These are phyloP conservation scores for Amphimedon queenslandica DNA, from an alignment of 37 sponge, comb jelly and placozoan genomes.

Conservation along the genomic window DNA sequence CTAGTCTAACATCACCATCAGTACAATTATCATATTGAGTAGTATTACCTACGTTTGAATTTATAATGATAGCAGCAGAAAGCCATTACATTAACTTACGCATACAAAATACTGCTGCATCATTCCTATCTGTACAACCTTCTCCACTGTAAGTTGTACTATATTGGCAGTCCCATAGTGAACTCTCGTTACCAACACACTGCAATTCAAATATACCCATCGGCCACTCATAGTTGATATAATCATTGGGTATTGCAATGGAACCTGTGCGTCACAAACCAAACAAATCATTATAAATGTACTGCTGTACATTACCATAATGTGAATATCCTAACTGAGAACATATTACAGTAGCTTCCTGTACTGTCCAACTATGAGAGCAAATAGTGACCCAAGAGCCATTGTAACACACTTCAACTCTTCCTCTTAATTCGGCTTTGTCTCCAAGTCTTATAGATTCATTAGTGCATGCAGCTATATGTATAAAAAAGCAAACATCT, in stretches of 20 bases:
- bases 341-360: slow-evolving; percentile 9
- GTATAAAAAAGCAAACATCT: neutral
- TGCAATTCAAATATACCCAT: neutral
- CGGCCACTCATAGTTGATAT: neutral
- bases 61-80: no score
- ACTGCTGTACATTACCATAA: neutral
- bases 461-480: neutral
- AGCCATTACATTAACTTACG: no score
- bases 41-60: no score
- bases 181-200: neutral
- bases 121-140: neutral
- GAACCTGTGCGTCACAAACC: neutral
- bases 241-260: neutral
- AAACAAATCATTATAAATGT: neutral
- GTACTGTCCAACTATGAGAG: neutral
- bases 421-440: neutral
- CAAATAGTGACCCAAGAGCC: slow-evolving; percentile 7
- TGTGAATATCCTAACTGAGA: slow-evolving; percentile 7
- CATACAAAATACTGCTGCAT: neutral
- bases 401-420: slow-evolving; percentile 12
- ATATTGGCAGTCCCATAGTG: neutral
- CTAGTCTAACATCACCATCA: no score
- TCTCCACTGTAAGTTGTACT: neutral
- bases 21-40: no score
- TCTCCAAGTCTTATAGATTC: neutral